Evolutionary conservation across 1,140 invertebrate species (phyloP), one percentile per base, ranked within the genome.

Genomic region (Drosophila neocordata): DNA sequence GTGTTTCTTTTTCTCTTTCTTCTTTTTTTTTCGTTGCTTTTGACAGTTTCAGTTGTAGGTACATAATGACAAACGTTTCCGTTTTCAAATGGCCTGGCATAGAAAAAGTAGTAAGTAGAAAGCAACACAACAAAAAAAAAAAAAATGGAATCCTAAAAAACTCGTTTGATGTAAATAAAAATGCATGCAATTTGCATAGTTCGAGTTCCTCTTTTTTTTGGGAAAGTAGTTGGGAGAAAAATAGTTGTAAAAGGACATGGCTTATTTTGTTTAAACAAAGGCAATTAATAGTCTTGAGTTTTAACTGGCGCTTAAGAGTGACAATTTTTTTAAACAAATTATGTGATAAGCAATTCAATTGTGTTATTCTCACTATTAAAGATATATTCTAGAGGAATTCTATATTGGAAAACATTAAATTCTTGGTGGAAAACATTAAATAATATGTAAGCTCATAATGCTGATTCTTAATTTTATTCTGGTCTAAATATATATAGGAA

Each of bases 51-150:
- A 53, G 58, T 58, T 77, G 72, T 60, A 79, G 72, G 68, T 81
- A 81, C 70, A 66, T 66, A 81, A 85, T 85, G 77, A 87, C 81
- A 87, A 70, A 87, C 77, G 81, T 68, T 85, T 84, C 81, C 81
- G 77, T 63, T 79, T 67, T 79, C 67, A 83, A 82, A 82, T 82
- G 60, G 71, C 59, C 66, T 41, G 64, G 64, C 48, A 70, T 59
- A 68, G 62, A 68, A 20, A 58, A 38, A 20, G 18, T 9, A 20
- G 18, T 9, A 15, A 60, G 41, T 11, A 60, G 27, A 15, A 64
- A 48, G 35, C 31, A 58, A 3, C 7, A 53, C 48, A 62, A 35
- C 18, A 37, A 68, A 38, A 73, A 66, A 20, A 79, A 75, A 79
- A 73, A 70, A 71, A n/a, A n/a, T n/a, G n/a, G n/a, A 24, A 24